Evolutionary conservation across 2,888 invertebrate genomes (phyloP), one percentile per base, ranked within the genome.

Genomic region (Cosmorhoe ocellata): DNA sequence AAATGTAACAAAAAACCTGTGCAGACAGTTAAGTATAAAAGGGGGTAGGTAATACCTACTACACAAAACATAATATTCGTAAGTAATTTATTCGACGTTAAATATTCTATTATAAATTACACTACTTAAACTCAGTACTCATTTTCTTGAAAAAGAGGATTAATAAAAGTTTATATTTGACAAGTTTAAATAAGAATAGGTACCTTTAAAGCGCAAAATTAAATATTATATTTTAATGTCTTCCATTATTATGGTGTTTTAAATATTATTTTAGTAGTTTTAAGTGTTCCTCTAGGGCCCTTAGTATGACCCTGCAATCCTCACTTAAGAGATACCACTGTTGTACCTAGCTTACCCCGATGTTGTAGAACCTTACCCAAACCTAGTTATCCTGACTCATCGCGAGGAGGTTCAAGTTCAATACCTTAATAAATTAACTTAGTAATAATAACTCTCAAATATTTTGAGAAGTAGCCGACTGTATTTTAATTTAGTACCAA

Each of bases 341-440:
- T n/a, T 34, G 5, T 32, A 13, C 18, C 14, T 32, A 13, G 7
- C 32, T 1, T 31, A 31, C 24, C 7, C 7, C 0, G 12, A 4
- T 4, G 12, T 5, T 7, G 8, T 51, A 49, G 33, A 56, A 46
- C 58, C 58, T 58, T 55, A 49, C 55, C 56, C 54, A 36, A 22
- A 10, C 45, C 31, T 30, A 47, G 38, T 24, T 44, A 13, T 48
- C 53, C 60, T 58, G 58, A 41, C 58, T 61, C 58, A 56, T 47
- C 56, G 55, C 12, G 51, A 52, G 56, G 50, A 41, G 49, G 31
- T n/a, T n/a, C n/a, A n/a, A n/a, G n/a, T n/a, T n/a, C n/a, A n/a
- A n/a, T n/a, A n/a, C n/a, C n/a, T 31, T 24, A 3, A 12, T 9
- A 13, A 11, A 37, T 8, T 33, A 32, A n/a, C 32, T 41, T 13